Percentiles rank a stretch among this genome's conserved stretches.
phyloP scores from a whole-genome alignment of 2,888 invertebrate genomes.

The Lasioglossum zephyrum region DNA sequence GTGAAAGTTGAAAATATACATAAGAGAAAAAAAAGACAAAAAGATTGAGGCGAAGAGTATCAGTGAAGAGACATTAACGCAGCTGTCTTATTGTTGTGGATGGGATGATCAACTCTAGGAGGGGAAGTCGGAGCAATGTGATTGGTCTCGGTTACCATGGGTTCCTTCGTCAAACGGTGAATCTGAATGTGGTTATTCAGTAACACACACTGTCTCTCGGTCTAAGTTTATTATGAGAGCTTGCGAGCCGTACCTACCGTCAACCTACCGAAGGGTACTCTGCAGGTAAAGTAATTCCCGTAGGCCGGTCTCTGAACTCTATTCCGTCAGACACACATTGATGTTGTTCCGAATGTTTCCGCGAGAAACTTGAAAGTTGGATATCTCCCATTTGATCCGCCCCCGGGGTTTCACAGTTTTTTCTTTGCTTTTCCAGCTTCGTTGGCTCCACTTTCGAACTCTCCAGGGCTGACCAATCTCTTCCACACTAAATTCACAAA shows the following conservation, averaged over 20 bases:
- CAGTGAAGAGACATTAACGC: slow-evolving; percentile 83
- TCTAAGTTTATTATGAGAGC: slow-evolving; percentile 84
- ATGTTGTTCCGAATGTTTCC: slow-evolving; percentile 35
- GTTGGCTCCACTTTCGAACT: neutral
- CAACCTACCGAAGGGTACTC: slow-evolving; percentile 83
- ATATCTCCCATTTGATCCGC: neutral
- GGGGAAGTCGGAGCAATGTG: slow-evolving; percentile 82
- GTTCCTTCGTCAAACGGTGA: slow-evolving; percentile 83
- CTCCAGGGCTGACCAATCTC: neutral
- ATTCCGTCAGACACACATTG: slow-evolving; percentile 36
- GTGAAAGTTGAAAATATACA: slow-evolving; percentile 42
- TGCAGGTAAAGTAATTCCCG: slow-evolving; percentile 85
- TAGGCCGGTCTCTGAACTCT: slow-evolving; percentile 83
- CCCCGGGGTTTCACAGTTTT: neutral
- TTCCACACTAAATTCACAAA: neutral
- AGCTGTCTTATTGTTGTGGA: slow-evolving; percentile 84
- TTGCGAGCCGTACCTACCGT: slow-evolving; percentile 83
- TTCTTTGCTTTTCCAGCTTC: neutral
- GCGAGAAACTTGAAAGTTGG: slow-evolving; percentile 28
- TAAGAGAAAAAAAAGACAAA: slow-evolving; percentile 63
- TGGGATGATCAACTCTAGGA: slow-evolving; percentile 84
- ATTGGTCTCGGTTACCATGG: slow-evolving; percentile 82
- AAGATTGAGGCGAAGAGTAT: slow-evolving; percentile 77
- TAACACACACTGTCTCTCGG: slow-evolving; percentile 83
- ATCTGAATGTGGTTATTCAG: slow-evolving; percentile 84